Evolutionary conservation across 2,888 invertebrate genomes (phyloP).

Genomic region (Microchrysa polita): DNA sequence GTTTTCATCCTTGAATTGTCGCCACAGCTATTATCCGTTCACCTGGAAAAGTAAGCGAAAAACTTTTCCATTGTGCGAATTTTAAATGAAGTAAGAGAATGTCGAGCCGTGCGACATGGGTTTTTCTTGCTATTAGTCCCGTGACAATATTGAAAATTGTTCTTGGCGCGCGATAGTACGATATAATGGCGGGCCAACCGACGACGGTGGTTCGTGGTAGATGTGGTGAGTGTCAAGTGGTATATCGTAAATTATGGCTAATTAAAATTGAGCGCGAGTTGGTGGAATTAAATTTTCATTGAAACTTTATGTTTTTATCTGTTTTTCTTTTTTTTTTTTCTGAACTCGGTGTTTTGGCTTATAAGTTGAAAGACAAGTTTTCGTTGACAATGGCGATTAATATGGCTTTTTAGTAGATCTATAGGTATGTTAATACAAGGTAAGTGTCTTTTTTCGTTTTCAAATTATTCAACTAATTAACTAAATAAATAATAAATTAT

Average conservation of each 20-base stretch:
- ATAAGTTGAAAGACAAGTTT: too few relatives aligned
- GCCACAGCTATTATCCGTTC: not conserved
- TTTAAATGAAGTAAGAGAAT: slow-evolving; percentile 22
- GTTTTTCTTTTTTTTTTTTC: not conserved
- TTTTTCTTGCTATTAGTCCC: not conserved
- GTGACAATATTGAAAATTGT: slow-evolving; percentile 36
- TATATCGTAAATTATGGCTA: slow-evolving; percentile 46
- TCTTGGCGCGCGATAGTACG: not conserved
- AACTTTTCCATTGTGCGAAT: slow-evolving; percentile 18
- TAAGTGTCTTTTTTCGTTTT: too few relatives aligned
- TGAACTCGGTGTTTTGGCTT: too few relatives aligned
- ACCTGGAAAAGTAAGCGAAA: slow-evolving; percentile 35
- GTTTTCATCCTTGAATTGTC: too few relatives aligned
- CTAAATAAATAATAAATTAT: too few relatives aligned
- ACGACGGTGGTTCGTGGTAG: too few relatives aligned
- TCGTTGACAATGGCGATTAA: too few relatives aligned
- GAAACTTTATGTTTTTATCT: slow-evolving; percentile 15
- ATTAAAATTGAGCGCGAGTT: slow-evolving; percentile 45
- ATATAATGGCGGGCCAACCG: too few relatives aligned
- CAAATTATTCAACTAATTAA: too few relatives aligned
- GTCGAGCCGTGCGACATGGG: not conserved
- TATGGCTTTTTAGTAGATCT: too few relatives aligned
- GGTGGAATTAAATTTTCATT: slow-evolving; percentile 45
- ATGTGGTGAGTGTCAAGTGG: slow-evolving; percentile 33
- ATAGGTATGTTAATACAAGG: too few relatives aligned